Conservation (phyloP, 2,797 vertebrate genomes). For the Sphenopsis melanotis region DNA sequence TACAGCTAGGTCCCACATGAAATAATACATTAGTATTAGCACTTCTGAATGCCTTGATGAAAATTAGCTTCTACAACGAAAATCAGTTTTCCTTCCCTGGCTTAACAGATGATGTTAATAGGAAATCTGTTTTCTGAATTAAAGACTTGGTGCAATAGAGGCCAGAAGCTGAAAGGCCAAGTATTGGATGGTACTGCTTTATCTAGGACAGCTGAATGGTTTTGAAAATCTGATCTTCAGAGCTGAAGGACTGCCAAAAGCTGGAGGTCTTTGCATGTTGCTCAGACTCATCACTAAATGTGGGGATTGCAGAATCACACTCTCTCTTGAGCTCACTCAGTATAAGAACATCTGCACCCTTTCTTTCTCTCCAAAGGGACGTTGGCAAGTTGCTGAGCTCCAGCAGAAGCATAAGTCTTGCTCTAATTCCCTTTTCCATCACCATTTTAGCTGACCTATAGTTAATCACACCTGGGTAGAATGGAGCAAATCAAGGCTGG, state of each 20-base stretch:
- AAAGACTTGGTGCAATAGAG: background rate
- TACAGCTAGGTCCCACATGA: background rate
- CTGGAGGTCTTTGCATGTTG: background rate
- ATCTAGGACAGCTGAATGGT: background rate
- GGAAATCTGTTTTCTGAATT: background rate
- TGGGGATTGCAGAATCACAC: background rate
- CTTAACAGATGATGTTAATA: background rate
- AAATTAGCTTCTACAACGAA: background rate
- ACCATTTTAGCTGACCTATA: background rate
- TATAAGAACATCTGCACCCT: background rate
- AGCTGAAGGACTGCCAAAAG: background rate
- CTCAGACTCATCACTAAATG: background rate
- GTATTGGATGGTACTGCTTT: background rate
- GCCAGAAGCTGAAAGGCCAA: background rate
- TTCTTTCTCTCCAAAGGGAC: background rate
- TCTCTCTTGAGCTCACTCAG: background rate
- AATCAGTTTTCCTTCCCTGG: background rate
- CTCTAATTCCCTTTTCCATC: background rate
- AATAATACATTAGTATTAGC: background rate
- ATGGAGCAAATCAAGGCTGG: background rate
- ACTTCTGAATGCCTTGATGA: background rate
- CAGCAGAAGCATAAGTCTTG: background rate
- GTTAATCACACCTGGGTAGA: background rate
- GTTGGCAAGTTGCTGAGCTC: background rate
- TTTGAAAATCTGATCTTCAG: conserved; percentile 2